A percentile compares a stretch with the other conserved stretches of the same genome.
phyloP scores from a whole-genome alignment of 1,140 invertebrate species.

The Drosophila melanogaster region DNA sequence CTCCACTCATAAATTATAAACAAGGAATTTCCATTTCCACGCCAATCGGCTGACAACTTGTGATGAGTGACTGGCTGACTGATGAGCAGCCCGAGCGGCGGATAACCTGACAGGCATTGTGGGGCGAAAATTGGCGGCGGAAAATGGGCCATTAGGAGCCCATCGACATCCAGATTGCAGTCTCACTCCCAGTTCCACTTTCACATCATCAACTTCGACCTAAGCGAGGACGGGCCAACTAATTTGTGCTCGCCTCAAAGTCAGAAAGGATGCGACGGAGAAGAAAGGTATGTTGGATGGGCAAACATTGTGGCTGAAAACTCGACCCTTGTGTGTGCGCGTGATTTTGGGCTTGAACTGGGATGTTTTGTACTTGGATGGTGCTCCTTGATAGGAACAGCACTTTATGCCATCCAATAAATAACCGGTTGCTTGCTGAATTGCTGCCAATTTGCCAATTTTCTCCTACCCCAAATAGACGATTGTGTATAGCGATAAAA shows the following conservation, averaged over 20 bases:
- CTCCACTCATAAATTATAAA: conserved; percentile 45
- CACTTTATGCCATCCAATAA: conserved; percentile 18
- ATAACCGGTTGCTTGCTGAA: conserved; percentile 20
- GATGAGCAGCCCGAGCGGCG: conserved; percentile 14
- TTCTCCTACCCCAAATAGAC: neutral
- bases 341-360: neutral
- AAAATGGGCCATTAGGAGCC: conserved; percentile 17
- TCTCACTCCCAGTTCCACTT: conserved; percentile 1
- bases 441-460: conserved; percentile 10
- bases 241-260: conserved; percentile 36
- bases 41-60: conserved; percentile 36
- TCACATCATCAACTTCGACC: conserved; percentile 35
- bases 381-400: conserved; percentile 11
- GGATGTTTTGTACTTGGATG: conserved; percentile 4
- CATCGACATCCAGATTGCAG: neutral
- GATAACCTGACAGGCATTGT: conserved; percentile 11
- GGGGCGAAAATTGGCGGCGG: conserved; percentile 1
- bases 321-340: neutral
- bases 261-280: conserved; percentile 22
- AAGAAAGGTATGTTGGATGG: conserved; percentile 16
- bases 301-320: conserved; percentile 6
- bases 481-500: neutral
- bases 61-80: conserved; percentile 36
- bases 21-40: conserved; percentile 54
- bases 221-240: conserved; percentile 24